A percentile compares a stretch with the other conserved stretches of the same genome.
Evolutionary conservation across 2,797 vertebrate species (phyloP).

Genomic region (Anguilla pacifica): DNA sequence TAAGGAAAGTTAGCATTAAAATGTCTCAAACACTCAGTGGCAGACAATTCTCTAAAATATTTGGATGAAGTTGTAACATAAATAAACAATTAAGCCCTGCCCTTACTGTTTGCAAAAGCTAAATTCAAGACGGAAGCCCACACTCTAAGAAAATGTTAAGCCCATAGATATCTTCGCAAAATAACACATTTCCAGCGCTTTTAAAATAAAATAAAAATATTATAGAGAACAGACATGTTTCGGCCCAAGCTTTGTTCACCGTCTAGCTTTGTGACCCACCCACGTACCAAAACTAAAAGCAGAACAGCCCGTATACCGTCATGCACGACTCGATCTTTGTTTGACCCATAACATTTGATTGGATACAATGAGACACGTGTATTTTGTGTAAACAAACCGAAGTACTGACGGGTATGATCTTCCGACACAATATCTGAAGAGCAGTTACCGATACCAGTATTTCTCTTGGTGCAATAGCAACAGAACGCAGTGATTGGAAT

Average conservation of each 20-base stretch:
- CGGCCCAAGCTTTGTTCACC: no score
- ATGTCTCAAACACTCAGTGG: not conserved
- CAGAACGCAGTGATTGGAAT: not conserved
- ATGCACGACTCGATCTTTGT: not conserved
- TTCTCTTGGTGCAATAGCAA: not conserved
- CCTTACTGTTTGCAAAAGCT: no score
- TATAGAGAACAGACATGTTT: not conserved
- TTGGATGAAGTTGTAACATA: not conserved
- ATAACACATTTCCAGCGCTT: not conserved
- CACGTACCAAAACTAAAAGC: not conserved
- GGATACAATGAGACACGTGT: constrained; percentile 20
- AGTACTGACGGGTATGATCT: not conserved
- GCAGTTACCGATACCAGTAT: not conserved
- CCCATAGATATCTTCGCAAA: not conserved
- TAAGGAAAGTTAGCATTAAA: not conserved
- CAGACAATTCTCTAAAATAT: not conserved
- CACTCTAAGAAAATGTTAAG: no score
- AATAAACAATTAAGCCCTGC: not conserved
- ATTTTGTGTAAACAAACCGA: constrained; percentile 19
- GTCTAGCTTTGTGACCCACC: not conserved
- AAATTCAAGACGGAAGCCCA: no score
- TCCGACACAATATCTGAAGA: not conserved
- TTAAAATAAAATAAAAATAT: no score
- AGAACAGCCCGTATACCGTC: not conserved
- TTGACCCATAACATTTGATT: constrained; percentile 14